These are phyloP conservation scores for Lepus europaeus DNA, from an alignment of 2,113 vertebrate genomes.

Conservation along the genomic window DNA sequence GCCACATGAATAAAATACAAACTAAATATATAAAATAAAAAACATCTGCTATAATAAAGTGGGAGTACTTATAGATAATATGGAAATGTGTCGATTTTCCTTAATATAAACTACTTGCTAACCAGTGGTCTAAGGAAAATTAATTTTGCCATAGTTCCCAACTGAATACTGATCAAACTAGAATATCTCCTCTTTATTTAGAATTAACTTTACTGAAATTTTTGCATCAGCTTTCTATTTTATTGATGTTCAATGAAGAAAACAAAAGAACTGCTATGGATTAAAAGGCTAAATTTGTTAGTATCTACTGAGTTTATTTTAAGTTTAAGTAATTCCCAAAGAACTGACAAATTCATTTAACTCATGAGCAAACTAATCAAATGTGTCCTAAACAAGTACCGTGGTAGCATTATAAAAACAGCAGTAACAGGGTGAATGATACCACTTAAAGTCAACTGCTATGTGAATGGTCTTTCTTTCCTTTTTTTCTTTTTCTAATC, in stretches of 20 bases:
- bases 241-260: neutral
- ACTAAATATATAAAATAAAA: slow-evolving; percentile 22
- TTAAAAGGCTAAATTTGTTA: neutral
- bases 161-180: slow-evolving; percentile 25
- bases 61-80: neutral
- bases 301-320: neutral
- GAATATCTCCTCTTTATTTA: slow-evolving; percentile 34
- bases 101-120: slow-evolving; percentile 41
- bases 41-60: neutral
- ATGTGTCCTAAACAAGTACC: slow-evolving; percentile 50
- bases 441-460: slow-evolving; percentile 14
- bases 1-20: slow-evolving; percentile 44
- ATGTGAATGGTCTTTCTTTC: neutral
- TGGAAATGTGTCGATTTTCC: slow-evolving; percentile 38
- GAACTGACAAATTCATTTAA: slow-evolving; percentile 17
- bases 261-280: neutral
- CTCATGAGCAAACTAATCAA: neutral
- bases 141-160: slow-evolving; percentile 42
- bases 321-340: slow-evolving; percentile 46
- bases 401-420: neutral
- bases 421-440: neutral
- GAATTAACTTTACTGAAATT: neutral
- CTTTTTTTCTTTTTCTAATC: neutral
- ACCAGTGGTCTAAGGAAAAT: neutral
- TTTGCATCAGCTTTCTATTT: slow-evolving; percentile 26